These are phyloP conservation scores for Epinotia brunnichana DNA, from an alignment of 2,888 invertebrate species.

Conservation along the genomic window DNA sequence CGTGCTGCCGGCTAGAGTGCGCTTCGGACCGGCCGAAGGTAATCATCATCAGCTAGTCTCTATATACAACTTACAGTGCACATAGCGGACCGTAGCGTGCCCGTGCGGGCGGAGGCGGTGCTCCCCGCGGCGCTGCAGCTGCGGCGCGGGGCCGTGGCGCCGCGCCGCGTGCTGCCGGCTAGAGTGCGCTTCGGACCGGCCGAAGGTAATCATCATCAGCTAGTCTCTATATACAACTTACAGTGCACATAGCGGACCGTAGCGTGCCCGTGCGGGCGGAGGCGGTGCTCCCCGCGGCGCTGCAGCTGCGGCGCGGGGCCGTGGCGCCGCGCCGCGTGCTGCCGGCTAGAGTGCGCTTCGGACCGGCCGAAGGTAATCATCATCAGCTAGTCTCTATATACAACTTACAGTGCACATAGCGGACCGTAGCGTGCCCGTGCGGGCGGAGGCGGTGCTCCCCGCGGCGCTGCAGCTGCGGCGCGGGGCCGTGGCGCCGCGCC, in stretches of 20 bases:
- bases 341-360: conserved; percentile 77
- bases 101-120: conserved; percentile 90
- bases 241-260: conserved; percentile 51
- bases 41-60: too few relatives aligned
- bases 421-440: conserved; percentile 88
- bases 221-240: too few relatives aligned
- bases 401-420: conserved; percentile 70
- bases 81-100: conserved; percentile 85
- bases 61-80: too few relatives aligned
- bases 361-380: conserved; percentile 7
- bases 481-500: conserved; percentile 87
- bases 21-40: conserved; percentile 20
- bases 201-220: too few relatives aligned
- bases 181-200: too few relatives aligned
- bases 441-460: conserved; percentile 91
- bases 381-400: too few relatives aligned
- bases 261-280: conserved; percentile 89
- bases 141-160: conserved; percentile 85
- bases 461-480: conserved; percentile 81
- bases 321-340: conserved; percentile 88
- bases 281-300: conserved; percentile 89
- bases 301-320: conserved; percentile 81
- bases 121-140: conserved; percentile 86
- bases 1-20: conserved; percentile 84
- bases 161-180: conserved; percentile 76